phyloP scores from a whole-genome alignment of 2,888 invertebrate genomes.

The Proisotoma minuta region DNA sequence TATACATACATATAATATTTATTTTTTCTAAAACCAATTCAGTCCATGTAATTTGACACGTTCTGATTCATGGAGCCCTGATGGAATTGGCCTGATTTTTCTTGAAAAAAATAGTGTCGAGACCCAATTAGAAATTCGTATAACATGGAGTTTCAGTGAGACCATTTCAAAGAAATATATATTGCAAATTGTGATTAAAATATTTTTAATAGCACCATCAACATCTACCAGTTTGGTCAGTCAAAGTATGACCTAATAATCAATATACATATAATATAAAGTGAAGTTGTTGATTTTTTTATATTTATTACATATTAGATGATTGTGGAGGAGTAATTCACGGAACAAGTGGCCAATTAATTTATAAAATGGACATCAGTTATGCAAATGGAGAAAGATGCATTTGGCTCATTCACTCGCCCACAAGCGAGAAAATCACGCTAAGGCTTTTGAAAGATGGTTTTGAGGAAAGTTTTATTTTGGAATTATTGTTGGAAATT shows the following conservation, averaged over 20 bases:
- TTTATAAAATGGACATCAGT: slow-evolving; percentile 16
- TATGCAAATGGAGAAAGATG: slow-evolving; percentile 24
- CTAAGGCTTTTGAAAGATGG: slow-evolving; percentile 25
- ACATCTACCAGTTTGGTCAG: slow-evolving; percentile 11
- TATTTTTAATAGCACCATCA: too few species aligned
- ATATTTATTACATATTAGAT: slow-evolving; percentile 8
- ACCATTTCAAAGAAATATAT: neutral
- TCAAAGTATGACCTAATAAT: slow-evolving; percentile 1
- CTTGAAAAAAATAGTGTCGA: neutral
- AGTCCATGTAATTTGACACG: neutral
- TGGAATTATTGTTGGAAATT: too few species aligned
- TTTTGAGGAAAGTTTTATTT: too few species aligned
- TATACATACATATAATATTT: neutral
- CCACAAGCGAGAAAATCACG: slow-evolving; percentile 12
- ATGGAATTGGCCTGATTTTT: neutral
- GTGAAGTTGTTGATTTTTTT: neutral
- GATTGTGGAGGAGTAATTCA: slow-evolving; percentile 24
- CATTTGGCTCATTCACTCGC: slow-evolving; percentile 23
- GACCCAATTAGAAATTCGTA: neutral
- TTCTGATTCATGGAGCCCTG: neutral
- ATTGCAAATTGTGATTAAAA: too few species aligned
- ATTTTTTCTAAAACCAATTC: neutral
- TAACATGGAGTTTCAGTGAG: neutral
- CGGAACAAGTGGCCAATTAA: slow-evolving; percentile 12
- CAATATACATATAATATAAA: neutral